Base-by-base conservation (phyloP, 2,797 vertebrate species). In the Gallinago solitaria region DNA sequence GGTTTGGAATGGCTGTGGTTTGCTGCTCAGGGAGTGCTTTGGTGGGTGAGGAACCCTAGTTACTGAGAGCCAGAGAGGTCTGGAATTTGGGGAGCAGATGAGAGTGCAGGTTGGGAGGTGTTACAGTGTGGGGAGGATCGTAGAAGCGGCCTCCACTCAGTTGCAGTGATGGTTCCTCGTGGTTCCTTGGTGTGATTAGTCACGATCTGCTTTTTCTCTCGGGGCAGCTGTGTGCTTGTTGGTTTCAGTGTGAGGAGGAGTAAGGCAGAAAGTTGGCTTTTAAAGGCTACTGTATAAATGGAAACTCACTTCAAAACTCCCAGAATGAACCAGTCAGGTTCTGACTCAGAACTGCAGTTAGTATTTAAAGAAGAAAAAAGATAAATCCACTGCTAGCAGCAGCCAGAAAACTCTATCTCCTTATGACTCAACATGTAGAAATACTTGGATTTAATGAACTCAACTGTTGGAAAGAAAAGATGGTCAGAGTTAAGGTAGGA, bases 311-410 rank as follows among this genome's bases (percentile, higher is more conserved):
- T 93, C 81, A 64, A 89, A 95, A 91, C 96, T 93, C 96, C 83
- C 92, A 6, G 63, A 83, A 75, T 80, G 92, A 98, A 96, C 51
- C 45, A 70, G 33, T 41, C 90, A 56, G 93, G 82, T 97, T 95
- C 96, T 98, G 98, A 98, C 97, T 98, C 97, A 98, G 96, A 98
- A 95, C 95, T 97, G 97, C 97, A 97, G 92, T 97, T 97, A 90
- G 96, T 96, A 93, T 87, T 92, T 82, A 64, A 89, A 94, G 83
- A n/a, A 91, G 84, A 80, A 16, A 41, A 82, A 50, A 39, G 64
- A 92, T 39, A 95, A 95, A 88, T 73, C 90, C 85, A 78, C 79
- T 20, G 1, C 25, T 57, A 71, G 79, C 90, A 94, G 50, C 87
- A 96, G 76, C 91, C 87, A 92, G 69, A 87, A 86, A 96, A 96